phyloP scores from a whole-genome alignment of 37 sponge, comb jelly and placozoan species.

The Bolinopsis microptera region DNA sequence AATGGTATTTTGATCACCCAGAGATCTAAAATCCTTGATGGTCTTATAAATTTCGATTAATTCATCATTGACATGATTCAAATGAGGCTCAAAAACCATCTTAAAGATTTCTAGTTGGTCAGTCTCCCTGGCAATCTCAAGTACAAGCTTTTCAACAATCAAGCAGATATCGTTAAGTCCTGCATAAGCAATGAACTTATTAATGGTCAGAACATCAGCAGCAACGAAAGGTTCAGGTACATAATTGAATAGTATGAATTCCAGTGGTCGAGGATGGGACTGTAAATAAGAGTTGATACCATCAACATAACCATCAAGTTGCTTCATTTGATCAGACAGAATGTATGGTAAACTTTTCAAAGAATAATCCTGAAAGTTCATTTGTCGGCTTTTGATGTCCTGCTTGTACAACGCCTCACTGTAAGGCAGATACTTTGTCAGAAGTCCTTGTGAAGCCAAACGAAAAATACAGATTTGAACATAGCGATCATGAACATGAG shows the following conservation, averaged over 20 bases:
- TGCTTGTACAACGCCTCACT: background rate
- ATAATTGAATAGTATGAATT: constrained; percentile 30
- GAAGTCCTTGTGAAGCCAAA: background rate
- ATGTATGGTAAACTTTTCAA: background rate
- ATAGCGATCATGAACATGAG: constrained; percentile 9
- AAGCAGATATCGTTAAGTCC: constrained; percentile 7
- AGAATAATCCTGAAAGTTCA: background rate
- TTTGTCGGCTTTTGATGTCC: background rate
- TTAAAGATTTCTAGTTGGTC: background rate
- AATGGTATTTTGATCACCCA: background rate
- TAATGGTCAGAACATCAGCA: constrained; percentile 2
- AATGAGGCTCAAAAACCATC: background rate
- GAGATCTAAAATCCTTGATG: background rate
- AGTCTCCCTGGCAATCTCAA: background rate
- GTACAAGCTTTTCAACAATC: background rate
- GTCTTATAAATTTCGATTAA: constrained; percentile 6
- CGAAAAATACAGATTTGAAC: constrained; percentile 10
- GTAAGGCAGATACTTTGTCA: background rate
- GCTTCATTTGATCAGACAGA: background rate
- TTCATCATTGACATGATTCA: background rate
- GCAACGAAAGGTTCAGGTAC: background rate
- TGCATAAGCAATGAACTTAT: constrained; percentile 13
- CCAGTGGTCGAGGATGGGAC: background rate
- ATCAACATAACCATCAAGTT: background rate
- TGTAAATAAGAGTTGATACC: background rate